A percentile compares a stretch with the other conserved stretches of the same genome.
Conservation (phyloP, 2,113 vertebrate species). For the Bothrops jararaca region DNA sequence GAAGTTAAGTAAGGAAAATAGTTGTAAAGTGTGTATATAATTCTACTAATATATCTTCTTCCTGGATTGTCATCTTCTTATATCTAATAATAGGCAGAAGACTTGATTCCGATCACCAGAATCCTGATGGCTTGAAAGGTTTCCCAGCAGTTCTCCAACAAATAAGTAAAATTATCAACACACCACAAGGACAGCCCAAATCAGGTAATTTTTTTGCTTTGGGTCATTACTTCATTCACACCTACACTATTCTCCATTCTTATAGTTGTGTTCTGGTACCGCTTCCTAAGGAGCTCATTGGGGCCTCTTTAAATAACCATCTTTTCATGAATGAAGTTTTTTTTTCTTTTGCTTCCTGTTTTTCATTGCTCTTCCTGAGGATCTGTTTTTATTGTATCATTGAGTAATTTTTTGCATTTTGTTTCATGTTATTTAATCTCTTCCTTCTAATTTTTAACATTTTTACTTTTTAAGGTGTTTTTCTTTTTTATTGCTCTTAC, state of each 20-base stretch:
- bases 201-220: slow-evolving; percentile 66
- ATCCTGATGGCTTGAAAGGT: slow-evolving; percentile 78
- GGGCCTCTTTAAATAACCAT: background rate
- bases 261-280: background rate
- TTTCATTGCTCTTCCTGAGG: background rate
- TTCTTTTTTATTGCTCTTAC: background rate
- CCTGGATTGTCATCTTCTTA: slow-evolving; percentile 27
- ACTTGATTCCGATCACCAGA: slow-evolving; percentile 66
- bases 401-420: background rate
- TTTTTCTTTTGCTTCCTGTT: background rate
- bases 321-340: background rate
- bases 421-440: background rate
- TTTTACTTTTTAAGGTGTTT: background rate
- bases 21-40: background rate
- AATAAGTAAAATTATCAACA: slow-evolving; percentile 88
- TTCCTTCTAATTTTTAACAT: background rate
- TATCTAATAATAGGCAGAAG: slow-evolving; percentile 70
- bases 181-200: slow-evolving; percentile 72
- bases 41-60: background rate
- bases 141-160: slow-evolving; percentile 87
- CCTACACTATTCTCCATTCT: background rate
- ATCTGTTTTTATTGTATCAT: background rate
- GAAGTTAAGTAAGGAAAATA: background rate
- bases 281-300: background rate
- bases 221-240: background rate